A percentile compares a stretch with the other conserved stretches of the same genome.
Conservation (phyloP, 2,797 vertebrate genomes). For the Allobates femoralis region DNA sequence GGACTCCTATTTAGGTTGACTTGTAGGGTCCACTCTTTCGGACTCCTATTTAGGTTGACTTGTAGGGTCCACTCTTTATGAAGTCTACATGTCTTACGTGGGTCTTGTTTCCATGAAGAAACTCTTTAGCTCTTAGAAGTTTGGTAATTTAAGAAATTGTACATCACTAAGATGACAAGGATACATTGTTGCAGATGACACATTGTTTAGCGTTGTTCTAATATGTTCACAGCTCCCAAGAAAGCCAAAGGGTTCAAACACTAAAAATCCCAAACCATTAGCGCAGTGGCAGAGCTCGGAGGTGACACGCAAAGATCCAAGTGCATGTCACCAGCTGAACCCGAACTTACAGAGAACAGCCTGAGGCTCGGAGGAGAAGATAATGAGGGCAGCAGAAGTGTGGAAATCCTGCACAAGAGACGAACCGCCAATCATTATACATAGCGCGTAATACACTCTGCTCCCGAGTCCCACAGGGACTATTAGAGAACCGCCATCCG, state of each 20-base stretch:
- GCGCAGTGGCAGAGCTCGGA: not conserved
- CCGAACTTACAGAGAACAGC: not conserved
- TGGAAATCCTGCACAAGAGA: not conserved
- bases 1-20: too few species aligned
- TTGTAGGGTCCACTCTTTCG: too few species aligned
- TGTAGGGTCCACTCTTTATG: too few species aligned
- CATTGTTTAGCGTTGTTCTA: not conserved
- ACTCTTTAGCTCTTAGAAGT: not conserved
- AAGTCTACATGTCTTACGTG: too few species aligned
- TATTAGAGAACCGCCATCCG: not conserved
- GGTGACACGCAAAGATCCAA: not conserved
- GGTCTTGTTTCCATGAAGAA: too few species aligned
- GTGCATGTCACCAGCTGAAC: slow-evolving; percentile 1
- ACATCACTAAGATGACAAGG: not conserved
- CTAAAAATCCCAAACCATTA: not conserved
- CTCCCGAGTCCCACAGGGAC: not conserved
- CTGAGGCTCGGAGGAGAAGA: not conserved
- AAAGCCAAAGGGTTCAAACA: not conserved
- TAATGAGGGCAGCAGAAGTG: slow-evolving; percentile 10
- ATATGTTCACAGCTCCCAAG: not conserved
- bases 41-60: too few species aligned
- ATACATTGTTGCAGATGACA: not conserved
- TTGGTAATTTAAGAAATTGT: not conserved
- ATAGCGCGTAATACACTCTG: not conserved
- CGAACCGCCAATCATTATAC: not conserved